phyloP scores from a whole-genome alignment of 2,113 vertebrate genomes.

The Campylomormyrus numenius region DNA sequence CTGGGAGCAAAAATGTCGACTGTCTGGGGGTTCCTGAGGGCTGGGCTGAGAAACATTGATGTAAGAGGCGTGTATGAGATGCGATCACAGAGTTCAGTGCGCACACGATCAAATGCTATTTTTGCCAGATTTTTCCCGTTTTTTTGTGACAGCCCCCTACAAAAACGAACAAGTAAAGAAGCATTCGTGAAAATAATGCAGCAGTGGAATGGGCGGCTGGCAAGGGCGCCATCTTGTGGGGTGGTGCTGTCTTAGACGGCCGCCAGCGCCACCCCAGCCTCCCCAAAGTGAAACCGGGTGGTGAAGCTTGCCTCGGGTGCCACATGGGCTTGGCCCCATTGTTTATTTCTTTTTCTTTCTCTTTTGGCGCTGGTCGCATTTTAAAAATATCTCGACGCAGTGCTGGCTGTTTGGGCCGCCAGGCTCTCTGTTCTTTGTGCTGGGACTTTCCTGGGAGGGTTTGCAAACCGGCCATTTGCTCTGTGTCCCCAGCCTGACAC shows the following conservation, averaged over 20 bases:
- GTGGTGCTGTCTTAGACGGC: background rate
- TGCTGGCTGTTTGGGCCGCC: background rate
- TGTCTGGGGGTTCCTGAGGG: background rate
- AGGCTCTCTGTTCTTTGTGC: background rate
- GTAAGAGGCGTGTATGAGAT: background rate
- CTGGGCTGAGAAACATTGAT: background rate
- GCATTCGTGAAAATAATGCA: background rate
- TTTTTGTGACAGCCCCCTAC: background rate
- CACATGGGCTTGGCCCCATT: too few relatives aligned
- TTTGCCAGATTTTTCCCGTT: background rate
- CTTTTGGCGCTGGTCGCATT: background rate
- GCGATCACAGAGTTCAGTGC: too few relatives aligned
- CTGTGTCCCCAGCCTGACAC: constrained; percentile 76
- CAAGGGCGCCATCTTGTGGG: background rate
- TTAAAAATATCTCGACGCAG: background rate
- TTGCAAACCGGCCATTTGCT: background rate
- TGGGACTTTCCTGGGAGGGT: background rate
- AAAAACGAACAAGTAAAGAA: background rate
- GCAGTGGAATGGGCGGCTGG: background rate
- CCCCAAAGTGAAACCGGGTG: background rate
- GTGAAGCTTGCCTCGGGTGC: background rate
- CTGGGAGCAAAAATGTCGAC: background rate
- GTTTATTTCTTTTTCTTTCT: background rate
- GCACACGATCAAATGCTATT: background rate
- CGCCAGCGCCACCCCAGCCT: background rate